Conservation (phyloP, 2,797 vertebrate genomes). For the Poecilia gillii region DNA sequence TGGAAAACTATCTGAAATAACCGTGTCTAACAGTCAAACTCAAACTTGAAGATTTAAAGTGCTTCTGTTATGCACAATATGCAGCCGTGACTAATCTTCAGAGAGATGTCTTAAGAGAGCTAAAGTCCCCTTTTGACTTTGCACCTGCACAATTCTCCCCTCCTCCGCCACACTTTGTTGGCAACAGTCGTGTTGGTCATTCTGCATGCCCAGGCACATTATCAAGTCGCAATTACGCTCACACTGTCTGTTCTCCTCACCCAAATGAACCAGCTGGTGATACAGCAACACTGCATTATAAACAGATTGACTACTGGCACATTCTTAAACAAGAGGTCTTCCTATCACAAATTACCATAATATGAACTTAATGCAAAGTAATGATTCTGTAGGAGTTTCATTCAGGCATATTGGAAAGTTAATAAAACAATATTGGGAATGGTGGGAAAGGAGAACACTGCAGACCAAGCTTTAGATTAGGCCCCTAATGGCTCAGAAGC, state of each 20-base stretch:
- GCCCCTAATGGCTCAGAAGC: conserved; percentile 92
- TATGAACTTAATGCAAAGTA: conserved; percentile 93
- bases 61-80: conserved; percentile 33
- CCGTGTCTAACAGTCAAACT: background rate
- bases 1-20: conserved; percentile 16
- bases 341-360: conserved; percentile 90
- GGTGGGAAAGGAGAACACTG: conserved; percentile 74
- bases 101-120: conserved; percentile 47
- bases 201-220: conserved; percentile 72
- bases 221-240: conserved; percentile 74
- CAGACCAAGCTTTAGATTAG: conserved; percentile 90
- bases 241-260: conserved; percentile 46
- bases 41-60: conserved; percentile 10
- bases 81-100: conserved; percentile 32
- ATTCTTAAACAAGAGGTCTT: conserved; percentile 86
- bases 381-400: conserved; percentile 88
- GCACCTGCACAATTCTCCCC: conserved; percentile 67
- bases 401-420: conserved; percentile 88
- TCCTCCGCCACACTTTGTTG: conserved; percentile 49
- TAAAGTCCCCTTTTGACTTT: conserved; percentile 62
- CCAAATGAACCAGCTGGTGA: conserved; percentile 72
- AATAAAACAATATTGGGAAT: conserved; percentile 89
- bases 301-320: conserved; percentile 73
- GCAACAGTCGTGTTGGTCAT: conserved; percentile 62
- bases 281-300: conserved; percentile 54